Evolutionary conservation across 2,888 invertebrate genomes (phyloP).

Genomic region (Lypha dubia): DNA sequence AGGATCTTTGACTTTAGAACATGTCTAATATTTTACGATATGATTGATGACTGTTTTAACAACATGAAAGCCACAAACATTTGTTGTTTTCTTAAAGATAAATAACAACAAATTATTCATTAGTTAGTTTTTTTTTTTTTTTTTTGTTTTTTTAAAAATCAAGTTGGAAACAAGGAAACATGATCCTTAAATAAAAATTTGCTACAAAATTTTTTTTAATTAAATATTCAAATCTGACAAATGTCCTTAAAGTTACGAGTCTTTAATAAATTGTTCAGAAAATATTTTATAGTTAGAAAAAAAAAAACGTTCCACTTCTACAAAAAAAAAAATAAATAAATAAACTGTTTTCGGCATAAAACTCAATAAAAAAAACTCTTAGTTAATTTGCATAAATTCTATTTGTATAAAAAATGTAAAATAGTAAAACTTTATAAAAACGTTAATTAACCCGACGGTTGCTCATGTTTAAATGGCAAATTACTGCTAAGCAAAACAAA

Average conservation of each 20-base stretch:
- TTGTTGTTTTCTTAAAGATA: not conserved
- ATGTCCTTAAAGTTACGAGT: not conserved
- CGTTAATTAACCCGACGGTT: constrained; percentile 32
- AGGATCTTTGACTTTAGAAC: not conserved
- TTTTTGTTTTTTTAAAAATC: not conserved
- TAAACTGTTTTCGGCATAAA: not conserved
- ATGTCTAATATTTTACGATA: not conserved
- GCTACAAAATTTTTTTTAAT: constrained; percentile 12
- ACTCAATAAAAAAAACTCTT: not conserved
- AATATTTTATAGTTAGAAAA: too few species aligned
- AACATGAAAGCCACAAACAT: not conserved
- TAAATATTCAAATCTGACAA: not conserved
- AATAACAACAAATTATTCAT: not conserved
- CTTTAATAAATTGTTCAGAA: not conserved
- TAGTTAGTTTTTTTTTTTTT: not conserved
- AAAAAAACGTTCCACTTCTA: too few species aligned
- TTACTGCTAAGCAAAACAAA: constrained; percentile 35
- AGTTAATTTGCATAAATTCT: constrained; percentile 9
- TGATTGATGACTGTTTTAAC: not conserved
- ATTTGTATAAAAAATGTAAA: constrained; percentile 10
- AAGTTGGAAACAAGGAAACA: not conserved
- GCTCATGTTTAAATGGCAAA: constrained; percentile 24
- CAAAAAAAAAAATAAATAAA: not conserved
- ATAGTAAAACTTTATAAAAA: not conserved
- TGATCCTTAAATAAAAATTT: not conserved